phyloP scores from a whole-genome alignment of 2,113 vertebrate species.

The Hippocampus comes region DNA sequence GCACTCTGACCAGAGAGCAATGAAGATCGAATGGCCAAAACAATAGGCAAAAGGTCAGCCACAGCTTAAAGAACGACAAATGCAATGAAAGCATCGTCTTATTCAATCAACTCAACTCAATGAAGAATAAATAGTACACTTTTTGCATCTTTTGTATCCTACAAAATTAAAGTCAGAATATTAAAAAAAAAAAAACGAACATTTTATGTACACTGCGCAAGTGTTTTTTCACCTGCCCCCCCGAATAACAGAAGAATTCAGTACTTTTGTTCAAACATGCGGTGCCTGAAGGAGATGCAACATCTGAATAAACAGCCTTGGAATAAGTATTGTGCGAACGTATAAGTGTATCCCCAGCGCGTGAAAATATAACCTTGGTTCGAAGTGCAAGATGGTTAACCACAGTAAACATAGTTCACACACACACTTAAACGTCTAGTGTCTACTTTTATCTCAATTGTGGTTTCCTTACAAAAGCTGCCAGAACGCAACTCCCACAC shows the following conservation, averaged over 20 bases:
- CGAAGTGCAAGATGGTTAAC: background rate
- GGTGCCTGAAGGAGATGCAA: background rate
- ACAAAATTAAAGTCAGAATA: too few species aligned
- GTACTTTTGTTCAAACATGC: background rate
- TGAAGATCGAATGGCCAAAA: too few species aligned
- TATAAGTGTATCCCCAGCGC: background rate
- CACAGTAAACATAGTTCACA: background rate
- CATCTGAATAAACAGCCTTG: background rate
- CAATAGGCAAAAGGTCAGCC: too few species aligned
- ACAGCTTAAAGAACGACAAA: too few species aligned
- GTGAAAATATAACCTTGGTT: background rate
- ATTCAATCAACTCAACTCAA: background rate
- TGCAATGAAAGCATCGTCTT: too few species aligned
- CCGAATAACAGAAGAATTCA: background rate
- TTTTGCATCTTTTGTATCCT: too few species aligned
- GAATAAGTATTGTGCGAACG: constrained; percentile 1
- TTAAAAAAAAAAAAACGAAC: too few species aligned
- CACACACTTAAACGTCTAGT: constrained; percentile 6
- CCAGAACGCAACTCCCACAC: constrained; percentile 35
- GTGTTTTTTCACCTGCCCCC: background rate
- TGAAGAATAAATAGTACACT: background rate
- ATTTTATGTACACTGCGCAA: background rate
- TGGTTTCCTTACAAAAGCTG: constrained; percentile 5
- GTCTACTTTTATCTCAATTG: constrained; percentile 17
- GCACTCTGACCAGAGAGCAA: too few species aligned